Evolutionary conservation across 2,888 invertebrate species (phyloP).

Genomic region (Chymomyza fuscimana): DNA sequence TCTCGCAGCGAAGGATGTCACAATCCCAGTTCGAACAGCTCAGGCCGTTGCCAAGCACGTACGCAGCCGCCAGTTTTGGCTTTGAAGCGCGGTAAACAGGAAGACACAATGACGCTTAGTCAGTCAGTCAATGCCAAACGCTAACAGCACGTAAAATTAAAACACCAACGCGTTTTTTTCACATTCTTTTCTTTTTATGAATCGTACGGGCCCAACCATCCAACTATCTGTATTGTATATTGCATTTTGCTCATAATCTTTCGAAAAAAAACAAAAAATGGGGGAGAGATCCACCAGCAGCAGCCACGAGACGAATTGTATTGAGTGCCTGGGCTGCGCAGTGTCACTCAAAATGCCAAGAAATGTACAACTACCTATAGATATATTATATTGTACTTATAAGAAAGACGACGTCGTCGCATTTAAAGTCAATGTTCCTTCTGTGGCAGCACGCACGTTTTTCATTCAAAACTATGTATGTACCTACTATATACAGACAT

Average conservation of each 20-base stretch:
- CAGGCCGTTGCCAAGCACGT: constrained; percentile 41
- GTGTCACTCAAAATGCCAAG: constrained; percentile 68
- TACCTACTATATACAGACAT: constrained; percentile 6
- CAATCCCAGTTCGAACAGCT: neutral
- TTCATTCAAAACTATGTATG: constrained; percentile 66
- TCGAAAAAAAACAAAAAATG: constrained; percentile 17
- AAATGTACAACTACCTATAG: constrained; percentile 57
- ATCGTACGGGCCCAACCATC: constrained; percentile 42
- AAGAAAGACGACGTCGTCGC: constrained; percentile 30
- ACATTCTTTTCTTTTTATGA: constrained; percentile 45
- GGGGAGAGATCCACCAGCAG: constrained; percentile 5
- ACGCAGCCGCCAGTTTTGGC: constrained; percentile 49
- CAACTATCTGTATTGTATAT: constrained; percentile 57
- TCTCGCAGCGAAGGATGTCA: neutral
- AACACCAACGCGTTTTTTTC: constrained; percentile 65
- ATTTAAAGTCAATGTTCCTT: constrained; percentile 78
- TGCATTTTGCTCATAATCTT: constrained; percentile 73
- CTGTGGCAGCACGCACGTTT: constrained; percentile 78
- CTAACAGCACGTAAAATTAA: constrained; percentile 68
- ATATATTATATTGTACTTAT: constrained; percentile 16
- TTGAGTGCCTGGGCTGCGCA: constrained; percentile 54
- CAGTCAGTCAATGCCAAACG: constrained; percentile 35
- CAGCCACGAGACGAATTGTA: constrained; percentile 69
- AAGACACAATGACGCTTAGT: constrained; percentile 39
- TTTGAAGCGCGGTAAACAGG: constrained; percentile 40